phyloP scores from a whole-genome alignment of 2,113 vertebrate species.

The Pteronura brasiliensis region DNA sequence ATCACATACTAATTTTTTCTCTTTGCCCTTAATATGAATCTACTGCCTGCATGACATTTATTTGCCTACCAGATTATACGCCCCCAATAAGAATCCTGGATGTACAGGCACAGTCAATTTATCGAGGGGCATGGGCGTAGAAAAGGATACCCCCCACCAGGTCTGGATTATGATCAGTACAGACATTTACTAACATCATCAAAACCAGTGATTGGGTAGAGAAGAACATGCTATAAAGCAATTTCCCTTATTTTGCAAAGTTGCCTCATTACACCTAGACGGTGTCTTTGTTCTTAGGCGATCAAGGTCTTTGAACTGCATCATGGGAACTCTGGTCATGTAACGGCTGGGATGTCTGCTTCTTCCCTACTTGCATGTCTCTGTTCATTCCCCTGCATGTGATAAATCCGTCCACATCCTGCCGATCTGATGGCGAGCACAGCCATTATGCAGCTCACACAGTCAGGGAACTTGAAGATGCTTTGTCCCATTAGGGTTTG shows the following conservation, averaged over 20 bases:
- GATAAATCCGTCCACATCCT: neutral
- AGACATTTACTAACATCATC: neutral
- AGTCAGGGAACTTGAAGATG: neutral
- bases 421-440: neutral
- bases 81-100: neutral
- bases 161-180: neutral
- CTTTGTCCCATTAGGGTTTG: neutral
- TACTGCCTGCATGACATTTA: neutral
- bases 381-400: too few species aligned
- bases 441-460: neutral
- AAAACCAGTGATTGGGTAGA: neutral
- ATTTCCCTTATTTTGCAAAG: neutral
- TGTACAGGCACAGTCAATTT: neutral
- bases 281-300: neutral
- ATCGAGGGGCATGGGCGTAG: neutral
- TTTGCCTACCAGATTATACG: neutral
- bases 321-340: neutral
- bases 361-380: neutral
- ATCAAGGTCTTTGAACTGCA: neutral
- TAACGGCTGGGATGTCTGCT: neutral
- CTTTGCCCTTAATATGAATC: neutral
- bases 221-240: neutral
- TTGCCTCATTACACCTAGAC: neutral
- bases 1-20: neutral
- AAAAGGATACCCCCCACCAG: neutral